Conservation (phyloP, 2,888 invertebrate species). For the Tetragonula carbonaria region DNA sequence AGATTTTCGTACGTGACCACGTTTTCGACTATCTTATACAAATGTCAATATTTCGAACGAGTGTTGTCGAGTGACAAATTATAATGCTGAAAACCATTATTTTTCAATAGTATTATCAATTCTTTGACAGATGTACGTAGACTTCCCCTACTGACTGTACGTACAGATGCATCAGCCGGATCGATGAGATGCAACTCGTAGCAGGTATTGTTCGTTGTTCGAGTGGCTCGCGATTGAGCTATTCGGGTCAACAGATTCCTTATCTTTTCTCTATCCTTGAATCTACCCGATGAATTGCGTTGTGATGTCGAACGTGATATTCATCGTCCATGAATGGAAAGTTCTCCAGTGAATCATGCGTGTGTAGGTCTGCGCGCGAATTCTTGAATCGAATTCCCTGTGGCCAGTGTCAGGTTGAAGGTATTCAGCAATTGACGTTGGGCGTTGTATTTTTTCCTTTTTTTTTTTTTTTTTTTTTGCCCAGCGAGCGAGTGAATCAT, state of each 20-base stretch:
- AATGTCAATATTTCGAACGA: no score
- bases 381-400: conserved; percentile 7
- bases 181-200: conserved; percentile 4
- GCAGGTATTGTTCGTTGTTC: conserved; percentile 9
- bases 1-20: no score
- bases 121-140: neutral
- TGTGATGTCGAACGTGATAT: neutral
- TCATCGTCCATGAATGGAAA: neutral
- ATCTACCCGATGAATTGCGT: neutral
- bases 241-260: conserved; percentile 18
- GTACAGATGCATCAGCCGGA: neutral
- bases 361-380: neutral
- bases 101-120: no score
- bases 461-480: neutral
- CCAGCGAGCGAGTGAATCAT: neutral
- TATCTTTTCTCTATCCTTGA: conserved; percentile 6
- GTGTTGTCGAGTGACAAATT: no score
- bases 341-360: neutral
- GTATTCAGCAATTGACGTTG: neutral
- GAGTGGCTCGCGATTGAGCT: conserved; percentile 9
- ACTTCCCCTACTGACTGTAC: no score
- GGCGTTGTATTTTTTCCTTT: neutral
- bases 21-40: no score
- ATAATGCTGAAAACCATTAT: no score
- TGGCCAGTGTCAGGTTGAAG: neutral